These are phyloP conservation scores for Deilephila porcellus DNA, from an alignment of 2,888 invertebrate genomes.

Conservation along the genomic window DNA sequence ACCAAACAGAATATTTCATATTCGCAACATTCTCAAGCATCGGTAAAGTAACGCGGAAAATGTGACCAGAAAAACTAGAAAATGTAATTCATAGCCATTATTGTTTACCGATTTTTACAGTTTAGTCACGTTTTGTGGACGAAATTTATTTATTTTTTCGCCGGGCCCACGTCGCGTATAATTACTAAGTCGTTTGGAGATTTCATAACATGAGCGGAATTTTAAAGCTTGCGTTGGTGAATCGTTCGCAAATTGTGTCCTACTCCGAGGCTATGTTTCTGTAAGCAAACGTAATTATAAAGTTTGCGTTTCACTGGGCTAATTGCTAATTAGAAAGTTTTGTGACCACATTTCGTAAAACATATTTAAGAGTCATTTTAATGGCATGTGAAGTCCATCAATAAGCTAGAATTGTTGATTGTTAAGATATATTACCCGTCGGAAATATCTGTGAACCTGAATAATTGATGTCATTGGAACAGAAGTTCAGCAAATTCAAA, in stretches of 20 bases:
- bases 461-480: no score
- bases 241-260: constrained; percentile 31
- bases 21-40: not conserved
- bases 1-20: no score
- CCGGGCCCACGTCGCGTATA: constrained; percentile 47
- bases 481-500: no score
- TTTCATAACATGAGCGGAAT: constrained; percentile 52
- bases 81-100: constrained; percentile 35
- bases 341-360: not conserved
- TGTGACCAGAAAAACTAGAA: constrained; percentile 17
- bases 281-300: not conserved
- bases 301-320: not conserved
- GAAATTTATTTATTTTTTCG: constrained; percentile 59
- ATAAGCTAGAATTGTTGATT: no score
- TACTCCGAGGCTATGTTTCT: not conserved
- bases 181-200: constrained; percentile 60
- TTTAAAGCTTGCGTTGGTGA: constrained; percentile 36
- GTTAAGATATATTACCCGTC: no score
- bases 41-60: not conserved
- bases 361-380: not conserved
- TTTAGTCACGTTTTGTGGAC: constrained; percentile 53
- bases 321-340: not conserved
- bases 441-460: no score
- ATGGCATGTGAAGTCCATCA: no score
- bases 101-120: constrained; percentile 41